Evolutionary conservation across 2,888 invertebrate genomes (phyloP).

Genomic region (Mystacides longicornis): DNA sequence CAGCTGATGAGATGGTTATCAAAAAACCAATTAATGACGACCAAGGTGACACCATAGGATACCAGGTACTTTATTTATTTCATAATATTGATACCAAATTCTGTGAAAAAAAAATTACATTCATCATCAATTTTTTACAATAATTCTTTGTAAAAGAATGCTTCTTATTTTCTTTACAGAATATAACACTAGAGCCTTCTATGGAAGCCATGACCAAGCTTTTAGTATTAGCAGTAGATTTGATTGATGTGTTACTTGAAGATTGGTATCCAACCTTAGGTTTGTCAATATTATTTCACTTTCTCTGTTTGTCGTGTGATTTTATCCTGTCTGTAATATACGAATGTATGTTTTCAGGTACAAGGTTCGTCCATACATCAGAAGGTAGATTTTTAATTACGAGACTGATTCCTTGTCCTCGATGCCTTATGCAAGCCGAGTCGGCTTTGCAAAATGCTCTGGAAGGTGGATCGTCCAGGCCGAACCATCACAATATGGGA

Average conservation of each 20-base stretch:
- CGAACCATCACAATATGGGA: constrained; percentile 13
- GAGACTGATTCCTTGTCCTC: constrained; percentile 85
- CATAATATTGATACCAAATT: no score
- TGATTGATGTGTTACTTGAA: constrained; percentile 91
- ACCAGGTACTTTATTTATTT: constrained; percentile 41
- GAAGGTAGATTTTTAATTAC: constrained; percentile 94
- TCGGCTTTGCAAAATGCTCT: constrained; percentile 30
- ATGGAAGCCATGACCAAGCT: constrained; percentile 74
- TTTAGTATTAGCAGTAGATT: constrained; percentile 84
- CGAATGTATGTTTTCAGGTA: constrained; percentile 50
- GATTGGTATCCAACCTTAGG: constrained; percentile 96
- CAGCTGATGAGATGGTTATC: constrained; percentile 49
- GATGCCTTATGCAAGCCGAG: constrained; percentile 59
- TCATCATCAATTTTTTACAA: no score
- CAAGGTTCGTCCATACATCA: constrained; percentile 95
- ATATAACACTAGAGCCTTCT: constrained; percentile 69
- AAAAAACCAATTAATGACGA: constrained; percentile 32
- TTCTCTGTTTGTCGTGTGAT: not conserved
- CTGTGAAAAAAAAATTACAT: no score
- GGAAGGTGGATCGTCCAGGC: constrained; percentile 23
- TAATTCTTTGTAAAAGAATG: no score
- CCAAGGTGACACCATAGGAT: constrained; percentile 49
- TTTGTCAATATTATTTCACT: constrained; percentile 29
- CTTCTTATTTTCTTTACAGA: constrained; percentile 40
- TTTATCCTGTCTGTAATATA: not conserved